Evolutionary conservation across 2,797 vertebrate species (phyloP), one percentile per base, ranked within the genome.

Genomic region (Halcyon leucocephala): DNA sequence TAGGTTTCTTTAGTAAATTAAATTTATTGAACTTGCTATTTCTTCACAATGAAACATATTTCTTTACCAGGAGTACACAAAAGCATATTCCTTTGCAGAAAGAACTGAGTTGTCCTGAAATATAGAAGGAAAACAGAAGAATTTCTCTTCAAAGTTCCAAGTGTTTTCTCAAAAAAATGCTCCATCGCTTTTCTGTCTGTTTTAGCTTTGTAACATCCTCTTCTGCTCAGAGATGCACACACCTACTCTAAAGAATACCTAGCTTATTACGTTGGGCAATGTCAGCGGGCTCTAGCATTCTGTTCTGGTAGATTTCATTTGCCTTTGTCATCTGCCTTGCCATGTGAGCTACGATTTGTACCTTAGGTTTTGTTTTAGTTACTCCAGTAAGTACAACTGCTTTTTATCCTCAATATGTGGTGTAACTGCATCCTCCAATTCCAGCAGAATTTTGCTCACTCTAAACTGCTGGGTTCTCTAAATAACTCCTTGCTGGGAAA

Each of bases 1-100:
- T 58, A 37, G 46, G 39, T 81, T 95, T 90, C 69, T 73, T 79
- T 28, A 79, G 67, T 42, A 90, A 83, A 90, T 72, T 52, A 39
- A 60, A 95, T 76, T 55, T 58, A 58, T 35, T 11, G 6, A 42
- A 79, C 35, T 65, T 82, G 42, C 52, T 42, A 6, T 80, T 82
- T 92, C 51, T 93, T 81, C 31, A 12, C 35, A 71, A 31, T 22
- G 41, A 85, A 60, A 29, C 1, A 0, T 51, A 37, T 57, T 71
- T 84, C 33, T 92, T 85, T 81, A 65, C 52, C 14, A 28, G 39
- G 6, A 46, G 9, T 37, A 31, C 25, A 37, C 2, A 5, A 70
- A 61, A n/a, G 49, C 31, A 14, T 49, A 20, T 81, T 88, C 26
- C 57, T 67, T 22, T 61, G 69, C 61, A 72, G 46, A 89, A 91